Base-by-base conservation (phyloP, 2,797 vertebrate species). In the Glyptemys insculpta region DNA sequence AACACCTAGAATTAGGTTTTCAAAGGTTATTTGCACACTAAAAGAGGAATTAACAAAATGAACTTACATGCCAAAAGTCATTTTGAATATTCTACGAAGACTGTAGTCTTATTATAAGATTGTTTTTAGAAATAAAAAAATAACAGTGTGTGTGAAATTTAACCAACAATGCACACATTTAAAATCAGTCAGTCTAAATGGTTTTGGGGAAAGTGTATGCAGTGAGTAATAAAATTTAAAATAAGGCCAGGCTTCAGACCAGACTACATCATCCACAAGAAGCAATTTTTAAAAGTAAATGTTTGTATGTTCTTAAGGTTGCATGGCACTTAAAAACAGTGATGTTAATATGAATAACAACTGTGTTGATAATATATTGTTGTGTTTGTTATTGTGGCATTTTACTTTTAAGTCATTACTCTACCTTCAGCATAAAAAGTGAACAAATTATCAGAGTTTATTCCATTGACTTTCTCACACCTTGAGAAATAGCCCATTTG, bases 401-500 rank as follows among this genome's bases (percentile, higher is more conserved):
- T 97, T 97, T 97, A 89, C 94, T 97, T 97, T 95, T 84, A 97
- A 98, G 90, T 93, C 84, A 85, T 97, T 95, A 80, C 83, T 97
- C 87, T 97, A 79, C 91, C 53, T 93, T 53, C 89, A 87, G 68
- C 72, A 1, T 94, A 97, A 96, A 96, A 98, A 98, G 89, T 97
- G 97, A 93, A 97, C 96, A 96, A 98, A 98, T 97, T 97, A 98
- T 98, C 96, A 15, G 97, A 97, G 97, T 98, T 98, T 97, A 95
- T 98, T 98, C 96, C 97, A 96, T 94, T 97, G 98, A 98, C 98
- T 97, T 98, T 97, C 98, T 98, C 97, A 96, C 97, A 98, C 97
- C 98, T 98, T 98, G 98, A 98, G 98, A 98, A 98, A 98, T 97
- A 97, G 98, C 97, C 96, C 97, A 97, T 98, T 98, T 98, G 94